These are phyloP conservation scores for Kuschelorhynchus macadamiae DNA, from an alignment of 2,888 invertebrate species.

Conservation along the genomic window DNA sequence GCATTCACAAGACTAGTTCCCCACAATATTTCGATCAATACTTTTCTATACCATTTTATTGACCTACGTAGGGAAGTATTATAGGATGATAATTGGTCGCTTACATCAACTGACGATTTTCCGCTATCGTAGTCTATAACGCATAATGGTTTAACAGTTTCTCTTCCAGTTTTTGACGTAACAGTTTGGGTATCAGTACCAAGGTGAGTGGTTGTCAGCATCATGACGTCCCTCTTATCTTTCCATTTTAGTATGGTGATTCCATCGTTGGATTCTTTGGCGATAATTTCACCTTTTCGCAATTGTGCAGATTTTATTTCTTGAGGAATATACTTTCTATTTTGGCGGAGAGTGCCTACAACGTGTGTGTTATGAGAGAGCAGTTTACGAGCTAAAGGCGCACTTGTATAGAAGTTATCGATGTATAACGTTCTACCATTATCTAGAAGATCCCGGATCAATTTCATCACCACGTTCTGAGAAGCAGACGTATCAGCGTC, in stretches of 20 bases:
- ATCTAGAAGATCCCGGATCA: too few species aligned
- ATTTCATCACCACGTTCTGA: too few species aligned
- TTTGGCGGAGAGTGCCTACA: too few species aligned
- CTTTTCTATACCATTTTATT: conserved; percentile 13
- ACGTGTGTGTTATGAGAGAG: too few species aligned
- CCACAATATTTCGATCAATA: conserved; percentile 15
- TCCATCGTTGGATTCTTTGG: conserved; percentile 12
- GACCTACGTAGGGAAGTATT: conserved; percentile 13
- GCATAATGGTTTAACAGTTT: conserved; percentile 5
- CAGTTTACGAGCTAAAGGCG: too few species aligned
- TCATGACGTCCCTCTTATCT: conserved; percentile 20
- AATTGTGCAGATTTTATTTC: too few species aligned
- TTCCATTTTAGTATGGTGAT: conserved; percentile 24
- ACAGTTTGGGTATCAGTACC: conserved; percentile 15
- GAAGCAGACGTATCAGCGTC: too few species aligned
- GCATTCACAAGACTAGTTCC: not conserved
- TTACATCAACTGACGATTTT: conserved; percentile 8
- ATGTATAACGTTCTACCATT: too few species aligned
- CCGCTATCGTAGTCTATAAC: conserved; percentile 6
- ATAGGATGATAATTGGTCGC: not conserved
- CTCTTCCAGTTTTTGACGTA: conserved; percentile 14
- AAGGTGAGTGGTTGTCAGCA: conserved; percentile 17
- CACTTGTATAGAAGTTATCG: too few species aligned
- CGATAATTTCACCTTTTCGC: conserved; percentile 1
- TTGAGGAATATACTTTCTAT: too few species aligned